These are phyloP conservation scores for Synanthedon vespiformis DNA, from an alignment of 2,888 invertebrate genomes.

Conservation along the genomic window DNA sequence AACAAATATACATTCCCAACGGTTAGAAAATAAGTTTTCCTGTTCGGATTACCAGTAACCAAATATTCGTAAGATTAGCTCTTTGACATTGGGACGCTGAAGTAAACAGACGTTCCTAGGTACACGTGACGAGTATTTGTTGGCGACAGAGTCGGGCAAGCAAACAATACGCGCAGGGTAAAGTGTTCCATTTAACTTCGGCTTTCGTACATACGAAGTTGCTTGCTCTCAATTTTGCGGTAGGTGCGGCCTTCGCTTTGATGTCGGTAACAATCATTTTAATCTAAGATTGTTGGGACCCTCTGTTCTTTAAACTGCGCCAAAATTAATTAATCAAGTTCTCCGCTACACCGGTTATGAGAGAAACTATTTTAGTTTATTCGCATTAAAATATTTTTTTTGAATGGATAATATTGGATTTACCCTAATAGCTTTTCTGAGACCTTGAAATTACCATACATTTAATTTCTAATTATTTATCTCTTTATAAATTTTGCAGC, in stretches of 20 bases:
- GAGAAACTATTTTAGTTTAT: too few species aligned
- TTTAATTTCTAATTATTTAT: too few species aligned
- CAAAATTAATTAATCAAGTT: constrained; percentile 2
- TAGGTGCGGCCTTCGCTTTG: constrained; percentile 1
- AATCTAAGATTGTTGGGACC: neutral
- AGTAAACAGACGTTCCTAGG: constrained; percentile 8
- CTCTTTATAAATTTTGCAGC: too few species aligned
- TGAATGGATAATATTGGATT: too few species aligned
- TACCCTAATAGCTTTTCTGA: too few species aligned
- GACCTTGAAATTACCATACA: too few species aligned
- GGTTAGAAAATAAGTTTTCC: neutral
- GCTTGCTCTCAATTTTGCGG: constrained; percentile 2
- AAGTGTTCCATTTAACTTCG: constrained; percentile 6
- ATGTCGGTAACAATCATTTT: constrained; percentile 2
- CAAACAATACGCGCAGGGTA: constrained; percentile 5
- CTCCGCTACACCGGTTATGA: neutral
- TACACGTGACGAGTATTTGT: constrained; percentile 2
- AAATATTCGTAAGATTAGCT: constrained; percentile 22
- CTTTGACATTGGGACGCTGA: constrained; percentile 14
- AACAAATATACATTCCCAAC: too few species aligned
- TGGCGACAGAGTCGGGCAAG: constrained; percentile 4
- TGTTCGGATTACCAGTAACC: constrained; percentile 2
- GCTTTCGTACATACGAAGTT: constrained; percentile 5
- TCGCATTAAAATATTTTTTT: too few species aligned
- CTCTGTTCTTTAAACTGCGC: neutral